Percentiles rank a stretch among this genome's conserved stretches.
Evolutionary conservation across 1,140 invertebrate genomes (phyloP).

Genomic region (Lycorma delicatula): DNA sequence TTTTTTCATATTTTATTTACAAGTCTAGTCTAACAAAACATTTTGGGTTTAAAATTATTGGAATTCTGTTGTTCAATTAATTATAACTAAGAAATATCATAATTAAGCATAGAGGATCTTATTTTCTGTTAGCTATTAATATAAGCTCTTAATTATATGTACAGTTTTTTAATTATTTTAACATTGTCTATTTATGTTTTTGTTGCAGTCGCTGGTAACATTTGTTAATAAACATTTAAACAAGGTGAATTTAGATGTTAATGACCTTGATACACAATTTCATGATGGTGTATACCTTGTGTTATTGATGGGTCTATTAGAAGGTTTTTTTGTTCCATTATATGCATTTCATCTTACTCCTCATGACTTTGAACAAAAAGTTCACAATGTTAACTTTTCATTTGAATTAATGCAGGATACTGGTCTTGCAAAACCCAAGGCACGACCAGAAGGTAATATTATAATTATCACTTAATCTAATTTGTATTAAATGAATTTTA

Average conservation of each 20-base stretch:
- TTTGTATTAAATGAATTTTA: background rate
- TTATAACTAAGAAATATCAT: too few species aligned
- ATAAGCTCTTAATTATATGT: too few species aligned
- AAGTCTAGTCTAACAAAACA: too few species aligned
- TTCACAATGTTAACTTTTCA: conserved; percentile 93
- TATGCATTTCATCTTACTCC: conserved; percentile 91
- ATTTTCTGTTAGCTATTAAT: too few species aligned
- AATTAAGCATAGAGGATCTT: too few species aligned
- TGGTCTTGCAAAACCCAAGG: conserved; percentile 90
- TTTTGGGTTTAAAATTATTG: too few species aligned
- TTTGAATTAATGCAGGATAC: conserved; percentile 98
- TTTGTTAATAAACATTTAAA: conserved; percentile 98
- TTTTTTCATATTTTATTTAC: too few species aligned
- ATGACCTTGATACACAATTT: conserved; percentile 88
- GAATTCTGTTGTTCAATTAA: too few species aligned
- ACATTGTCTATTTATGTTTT: too few species aligned
- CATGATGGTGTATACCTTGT: conserved; percentile 96
- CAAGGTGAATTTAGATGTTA: conserved; percentile 93
- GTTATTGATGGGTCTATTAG: conserved; percentile 89
- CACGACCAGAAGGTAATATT: conserved; percentile 80
- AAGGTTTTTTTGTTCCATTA: conserved; percentile 97
- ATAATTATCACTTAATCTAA: background rate
- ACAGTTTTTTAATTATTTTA: too few species aligned
- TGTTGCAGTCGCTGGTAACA: conserved; percentile 75
- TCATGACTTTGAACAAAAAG: conserved; percentile 81